These are phyloP conservation scores for Triplophysa dalaica DNA, from an alignment of 2,113 vertebrate genomes.

Conservation along the genomic window DNA sequence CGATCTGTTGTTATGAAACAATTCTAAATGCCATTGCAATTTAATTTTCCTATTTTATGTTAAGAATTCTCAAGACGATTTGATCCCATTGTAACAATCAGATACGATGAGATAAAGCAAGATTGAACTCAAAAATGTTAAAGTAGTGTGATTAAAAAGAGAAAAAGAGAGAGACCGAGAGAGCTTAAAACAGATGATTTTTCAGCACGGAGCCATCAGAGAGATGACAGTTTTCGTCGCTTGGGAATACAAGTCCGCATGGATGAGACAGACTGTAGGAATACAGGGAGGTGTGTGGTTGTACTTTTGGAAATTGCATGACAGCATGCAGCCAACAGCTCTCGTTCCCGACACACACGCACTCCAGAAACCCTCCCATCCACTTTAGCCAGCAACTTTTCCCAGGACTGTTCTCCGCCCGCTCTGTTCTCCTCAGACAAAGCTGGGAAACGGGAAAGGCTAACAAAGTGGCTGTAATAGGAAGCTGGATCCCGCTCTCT, in stretches of 20 bases:
- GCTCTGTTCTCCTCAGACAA: constrained; percentile 56
- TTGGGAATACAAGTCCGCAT: neutral
- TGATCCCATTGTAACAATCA: neutral
- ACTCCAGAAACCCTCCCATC: constrained; percentile 49
- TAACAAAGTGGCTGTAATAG: constrained; percentile 49
- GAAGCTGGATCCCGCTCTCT: constrained; percentile 38
- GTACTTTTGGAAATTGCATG: constrained; percentile 28
- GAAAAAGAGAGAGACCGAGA: neutral
- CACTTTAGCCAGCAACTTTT: constrained; percentile 52
- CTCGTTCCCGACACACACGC: constrained; percentile 15
- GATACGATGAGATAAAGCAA: neutral
- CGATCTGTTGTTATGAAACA: neutral
- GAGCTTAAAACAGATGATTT: neutral
- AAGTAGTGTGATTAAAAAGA: neutral
- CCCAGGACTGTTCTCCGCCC: constrained; percentile 50
- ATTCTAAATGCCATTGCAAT: neutral
- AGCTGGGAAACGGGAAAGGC: constrained; percentile 63
- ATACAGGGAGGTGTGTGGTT: constrained; percentile 31
- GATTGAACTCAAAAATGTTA: neutral
- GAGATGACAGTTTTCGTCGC: neutral
- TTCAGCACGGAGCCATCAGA: neutral
- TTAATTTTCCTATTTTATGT: neutral
- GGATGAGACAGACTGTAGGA: constrained; percentile 17
- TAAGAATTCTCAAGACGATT: neutral
- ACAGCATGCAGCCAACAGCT: constrained; percentile 25